These are phyloP conservation scores for Ophion ventricosus DNA, from an alignment of 2,888 invertebrate species.

Conservation along the genomic window DNA sequence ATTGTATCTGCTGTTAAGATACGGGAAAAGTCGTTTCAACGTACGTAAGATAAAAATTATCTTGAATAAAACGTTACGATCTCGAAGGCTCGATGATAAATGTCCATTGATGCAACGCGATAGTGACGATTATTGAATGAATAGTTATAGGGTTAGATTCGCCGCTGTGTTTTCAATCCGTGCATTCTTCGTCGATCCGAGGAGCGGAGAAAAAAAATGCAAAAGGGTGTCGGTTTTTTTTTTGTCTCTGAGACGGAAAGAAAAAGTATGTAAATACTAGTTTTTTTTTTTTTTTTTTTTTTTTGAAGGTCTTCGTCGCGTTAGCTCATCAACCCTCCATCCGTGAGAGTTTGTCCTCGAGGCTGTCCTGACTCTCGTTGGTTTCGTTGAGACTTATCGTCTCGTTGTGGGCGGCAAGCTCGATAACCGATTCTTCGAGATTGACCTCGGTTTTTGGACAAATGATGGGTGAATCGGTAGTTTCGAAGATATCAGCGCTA, in stretches of 20 bases:
- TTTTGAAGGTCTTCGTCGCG: not conserved
- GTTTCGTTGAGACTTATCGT: conserved; percentile 80
- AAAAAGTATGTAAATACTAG: conserved; percentile 5
- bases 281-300: not conserved
- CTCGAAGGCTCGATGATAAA: conserved; percentile 5
- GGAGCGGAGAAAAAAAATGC: conserved; percentile 28
- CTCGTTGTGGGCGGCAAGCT: conserved; percentile 74
- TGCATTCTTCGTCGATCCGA: no score
- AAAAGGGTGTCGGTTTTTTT: not conserved
- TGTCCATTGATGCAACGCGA: conserved; percentile 40
- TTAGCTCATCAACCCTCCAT: conserved; percentile 78
- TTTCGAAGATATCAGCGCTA: conserved; percentile 75
- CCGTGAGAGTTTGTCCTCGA: conserved; percentile 81
- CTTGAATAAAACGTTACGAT: conserved; percentile 33
- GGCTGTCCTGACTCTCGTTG: conserved; percentile 81
- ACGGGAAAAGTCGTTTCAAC: not conserved
- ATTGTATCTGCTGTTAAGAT: conserved; percentile 29
- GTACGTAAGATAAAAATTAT: conserved; percentile 49
- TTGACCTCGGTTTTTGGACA: conserved; percentile 61
- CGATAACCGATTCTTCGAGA: conserved; percentile 76
- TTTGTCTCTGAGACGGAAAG: not conserved
- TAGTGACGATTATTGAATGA: conserved; percentile 26
- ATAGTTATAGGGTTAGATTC: not conserved
- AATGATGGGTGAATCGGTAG: conserved; percentile 63
- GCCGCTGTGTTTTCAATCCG: no score